These are phyloP conservation scores for Meliscaeva auricollis DNA, from an alignment of 2,888 invertebrate species.

Conservation along the genomic window DNA sequence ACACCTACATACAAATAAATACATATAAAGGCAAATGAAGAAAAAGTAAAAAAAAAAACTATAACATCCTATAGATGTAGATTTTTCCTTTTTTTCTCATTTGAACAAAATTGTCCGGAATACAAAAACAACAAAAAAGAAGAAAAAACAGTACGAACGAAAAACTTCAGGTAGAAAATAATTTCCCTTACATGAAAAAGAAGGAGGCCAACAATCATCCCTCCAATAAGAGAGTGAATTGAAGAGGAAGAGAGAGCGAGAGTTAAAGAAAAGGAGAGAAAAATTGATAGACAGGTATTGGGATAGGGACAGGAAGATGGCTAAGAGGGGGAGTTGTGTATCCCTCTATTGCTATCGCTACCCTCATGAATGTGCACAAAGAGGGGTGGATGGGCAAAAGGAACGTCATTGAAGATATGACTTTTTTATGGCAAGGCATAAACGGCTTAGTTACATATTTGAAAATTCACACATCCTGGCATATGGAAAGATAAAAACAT, in stretches of 20 bases:
- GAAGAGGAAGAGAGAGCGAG: constrained; percentile 16
- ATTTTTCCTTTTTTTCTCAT: constrained; percentile 36
- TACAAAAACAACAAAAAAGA: constrained; percentile 46
- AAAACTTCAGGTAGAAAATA: constrained; percentile 69
- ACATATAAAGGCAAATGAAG: constrained; percentile 19
- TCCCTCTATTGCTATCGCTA: constrained; percentile 26
- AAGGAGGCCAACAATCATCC: constrained; percentile 49
- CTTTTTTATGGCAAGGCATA: constrained; percentile 41
- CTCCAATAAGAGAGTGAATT: constrained; percentile 38
- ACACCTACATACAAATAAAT: constrained; percentile 48
- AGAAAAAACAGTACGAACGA: constrained; percentile 1
- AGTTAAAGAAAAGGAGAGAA: constrained; percentile 28
- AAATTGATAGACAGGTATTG: constrained; percentile 24
- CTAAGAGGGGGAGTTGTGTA: constrained; percentile 4
- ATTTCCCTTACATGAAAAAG: constrained; percentile 66
- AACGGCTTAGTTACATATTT: constrained; percentile 52
- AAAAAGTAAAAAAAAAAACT: constrained; percentile 23
- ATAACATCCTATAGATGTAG: constrained; percentile 39
- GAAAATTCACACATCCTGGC: constrained; percentile 56
- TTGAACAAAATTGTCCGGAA: constrained; percentile 59
- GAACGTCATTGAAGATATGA: constrained; percentile 46
- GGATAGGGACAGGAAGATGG: constrained; percentile 5
- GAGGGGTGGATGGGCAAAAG: constrained; percentile 7
- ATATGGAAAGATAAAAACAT: constrained; percentile 50
- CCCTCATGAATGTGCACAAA: constrained; percentile 9